Conservation (phyloP, 2,888 invertebrate species). For the Drosophila fungiperda region DNA sequence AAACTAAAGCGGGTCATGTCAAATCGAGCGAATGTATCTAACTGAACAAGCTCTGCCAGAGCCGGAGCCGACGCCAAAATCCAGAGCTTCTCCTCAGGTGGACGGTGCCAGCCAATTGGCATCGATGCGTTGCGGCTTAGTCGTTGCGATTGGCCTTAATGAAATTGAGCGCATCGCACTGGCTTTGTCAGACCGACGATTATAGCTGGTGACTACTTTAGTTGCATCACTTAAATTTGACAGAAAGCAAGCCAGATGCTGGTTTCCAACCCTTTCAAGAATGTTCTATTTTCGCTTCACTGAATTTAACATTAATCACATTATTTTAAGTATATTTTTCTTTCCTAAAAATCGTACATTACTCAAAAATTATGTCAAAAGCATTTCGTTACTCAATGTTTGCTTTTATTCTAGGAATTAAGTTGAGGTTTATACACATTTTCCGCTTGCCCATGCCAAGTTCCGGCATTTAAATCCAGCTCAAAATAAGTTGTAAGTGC, state of each 20-base stretch:
- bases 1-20: constrained; percentile 58
- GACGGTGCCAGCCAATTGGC: constrained; percentile 62
- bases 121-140: constrained; percentile 60
- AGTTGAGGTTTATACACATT: constrained; percentile 13
- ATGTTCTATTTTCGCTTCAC: not conserved
- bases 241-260: not conserved
- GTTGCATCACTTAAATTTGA: not conserved
- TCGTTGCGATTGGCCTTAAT: constrained; percentile 47
- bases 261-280: not conserved
- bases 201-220: constrained; percentile 15
- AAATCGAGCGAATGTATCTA: constrained; percentile 48
- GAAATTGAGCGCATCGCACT: constrained; percentile 46
- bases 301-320: not conserved
- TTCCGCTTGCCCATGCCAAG: not conserved
- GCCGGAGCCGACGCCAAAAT: not conserved
- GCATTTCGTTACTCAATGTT: constrained; percentile 1
- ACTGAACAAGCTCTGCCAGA: constrained; percentile 1
- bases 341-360: not conserved
- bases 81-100: constrained; percentile 29
- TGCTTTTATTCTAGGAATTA: constrained; percentile 17
- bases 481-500: constrained; percentile 10
- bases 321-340: not conserved
- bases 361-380: not conserved
- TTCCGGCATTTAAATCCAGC: constrained; percentile 1
- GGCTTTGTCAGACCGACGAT: constrained; percentile 4